Base-by-base conservation (phyloP, 2,113 vertebrate genomes). In the Pelodiscus sinensis region DNA sequence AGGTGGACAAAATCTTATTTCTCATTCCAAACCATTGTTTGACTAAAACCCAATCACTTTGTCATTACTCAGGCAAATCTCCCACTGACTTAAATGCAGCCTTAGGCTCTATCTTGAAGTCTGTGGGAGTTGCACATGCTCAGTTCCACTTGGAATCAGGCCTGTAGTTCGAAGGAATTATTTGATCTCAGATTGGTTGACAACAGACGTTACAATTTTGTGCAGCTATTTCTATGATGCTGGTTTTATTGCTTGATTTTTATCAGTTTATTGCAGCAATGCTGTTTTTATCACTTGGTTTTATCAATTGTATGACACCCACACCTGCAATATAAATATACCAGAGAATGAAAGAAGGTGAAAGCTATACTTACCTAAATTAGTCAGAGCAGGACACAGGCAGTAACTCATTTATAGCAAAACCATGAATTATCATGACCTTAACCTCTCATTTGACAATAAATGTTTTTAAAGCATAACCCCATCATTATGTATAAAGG, bases 391-490 rank as follows among this genome's bases (percentile, higher is more conserved):
- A 77, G 87, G 85, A 86, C 21, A 57, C 58, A 81, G 81, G 18
- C 65, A 83, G 81, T 85, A 81, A 56, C 18, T 82, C n/a, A 1
- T 57, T 78, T 93, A 21, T 80, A 52, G 80, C 90, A 68, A 87
- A 80, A 90, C 58, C 50, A 81, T 11, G 27, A 90, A 88, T 85
- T 88, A 78, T 25, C 44, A 13, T 81, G 38, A 79, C 81, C 73
- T 78, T 87, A 52, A 44, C 18, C 78, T 78, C 51, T n/a, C 65
- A 73, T 88, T 94, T 79, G 86, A 81, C 92, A 35, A 83, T 25
- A 81, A 93, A 85, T 58, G 18, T 85, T 94, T 44, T 94, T 82
- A 65, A 22, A 82, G 65, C 44, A 78, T 22, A 84, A 89, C 84
- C 58, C 55, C 62, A 85, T 90, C 56, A 73, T 94, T 93, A 87